Evolutionary conservation across 2,888 invertebrate species (phyloP), one percentile per base, ranked within the genome.

Genomic region (Tenthredo mesomela): DNA sequence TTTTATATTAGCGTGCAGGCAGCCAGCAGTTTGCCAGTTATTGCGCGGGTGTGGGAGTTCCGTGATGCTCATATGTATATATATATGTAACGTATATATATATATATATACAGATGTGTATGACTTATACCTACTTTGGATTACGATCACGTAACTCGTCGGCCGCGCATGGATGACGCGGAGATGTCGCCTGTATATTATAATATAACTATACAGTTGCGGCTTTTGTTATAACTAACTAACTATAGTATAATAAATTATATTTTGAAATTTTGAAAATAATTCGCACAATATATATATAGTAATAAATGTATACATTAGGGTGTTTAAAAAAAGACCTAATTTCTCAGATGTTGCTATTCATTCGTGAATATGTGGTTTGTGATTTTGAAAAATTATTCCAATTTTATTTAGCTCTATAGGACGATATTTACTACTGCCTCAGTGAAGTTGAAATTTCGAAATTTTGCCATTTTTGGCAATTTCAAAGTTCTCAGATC

Each of bases 91-190:
- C 29, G 2, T 29, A 21, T 29, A 9, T 10, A 2, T 18, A 18
- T 71, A n/a, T 21, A 1, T 43, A 43, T 21, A 10, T 43, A 21
- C 5, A 25, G 21, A 1, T 5, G 9, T 43, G 6, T 15, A 3
- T 73, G 21, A 0, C 12, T 77, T 77, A 50, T 80, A 80, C 77
- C 77, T 37, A 61, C 21, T 80, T 80, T 58, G 80, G n/a, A 80
- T 80, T 80, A 37, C 61, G 80, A 80, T 80, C 80, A 80, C 80
- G 80, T 80, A 80, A 80, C 61, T 33, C 61, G 80, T 80, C n/a
- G 80, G 21, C n/a, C 61, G 40, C 33, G 80, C 21, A 61, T 61
- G 80, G 3, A 61, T 58, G 25, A 61, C 77, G 77, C 67, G 33
- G 67, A 67, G 71, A 73, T 29, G 40, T 73, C 71, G 71, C 43